These are phyloP conservation scores for Manacus vitellinus DNA, from an alignment of 2,113 vertebrate genomes.

Conservation along the genomic window DNA sequence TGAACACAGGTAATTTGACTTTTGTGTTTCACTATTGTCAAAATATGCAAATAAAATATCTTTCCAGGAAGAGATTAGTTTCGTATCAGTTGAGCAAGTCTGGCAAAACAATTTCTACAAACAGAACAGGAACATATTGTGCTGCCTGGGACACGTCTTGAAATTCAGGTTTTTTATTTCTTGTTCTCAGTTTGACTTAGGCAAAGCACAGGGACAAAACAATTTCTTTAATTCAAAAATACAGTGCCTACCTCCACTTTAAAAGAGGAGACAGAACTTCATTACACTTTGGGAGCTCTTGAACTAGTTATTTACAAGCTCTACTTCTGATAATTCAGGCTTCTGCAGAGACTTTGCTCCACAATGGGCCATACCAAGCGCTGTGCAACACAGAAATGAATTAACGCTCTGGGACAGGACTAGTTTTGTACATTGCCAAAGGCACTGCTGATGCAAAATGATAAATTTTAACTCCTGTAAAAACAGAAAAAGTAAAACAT, in stretches of 20 bases:
- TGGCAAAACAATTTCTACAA: slow-evolving; percentile 11
- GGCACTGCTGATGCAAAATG: neutral
- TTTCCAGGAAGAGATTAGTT: slow-evolving; percentile 25
- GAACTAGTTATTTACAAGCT: neutral
- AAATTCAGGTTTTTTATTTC: slow-evolving; percentile 47
- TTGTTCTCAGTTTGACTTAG: neutral
- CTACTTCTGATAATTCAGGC: neutral
- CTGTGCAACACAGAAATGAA: neutral
- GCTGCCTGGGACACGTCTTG: neutral
- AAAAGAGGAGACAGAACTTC: neutral
- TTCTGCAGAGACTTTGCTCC: neutral
- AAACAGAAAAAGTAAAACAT: neutral
- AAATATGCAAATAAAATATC: slow-evolving; percentile 48
- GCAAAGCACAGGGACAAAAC: neutral
- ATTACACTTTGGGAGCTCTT: neutral
- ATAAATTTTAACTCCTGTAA: neutral
- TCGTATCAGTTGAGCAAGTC: slow-evolving; percentile 15
- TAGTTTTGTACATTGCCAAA: neutral
- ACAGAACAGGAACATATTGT: slow-evolving; percentile 36
- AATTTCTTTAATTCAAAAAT: neutral
- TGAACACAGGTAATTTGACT: neutral
- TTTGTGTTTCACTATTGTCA: neutral
- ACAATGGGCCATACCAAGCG: neutral
- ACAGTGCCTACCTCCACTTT: neutral
- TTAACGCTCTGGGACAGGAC: neutral